phyloP scores from a whole-genome alignment of 1,140 invertebrate species.

The Limonius californicus region DNA sequence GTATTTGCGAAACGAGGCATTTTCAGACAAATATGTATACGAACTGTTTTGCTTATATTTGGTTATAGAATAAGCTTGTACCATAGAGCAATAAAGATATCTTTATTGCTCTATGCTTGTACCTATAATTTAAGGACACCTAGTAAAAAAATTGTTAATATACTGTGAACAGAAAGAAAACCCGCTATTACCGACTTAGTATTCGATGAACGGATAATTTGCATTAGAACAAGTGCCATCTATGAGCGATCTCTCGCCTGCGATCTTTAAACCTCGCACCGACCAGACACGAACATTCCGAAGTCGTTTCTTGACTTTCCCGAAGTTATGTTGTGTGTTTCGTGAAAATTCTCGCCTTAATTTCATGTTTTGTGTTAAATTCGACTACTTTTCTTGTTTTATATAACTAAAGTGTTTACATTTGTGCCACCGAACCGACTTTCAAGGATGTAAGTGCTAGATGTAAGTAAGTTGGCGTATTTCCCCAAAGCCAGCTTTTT shows the following conservation, averaged over 20 bases:
- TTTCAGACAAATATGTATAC: no score
- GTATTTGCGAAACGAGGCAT: no score
- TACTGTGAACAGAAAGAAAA: no score
- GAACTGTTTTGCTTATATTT: no score
- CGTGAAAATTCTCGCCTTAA: constrained; percentile 9
- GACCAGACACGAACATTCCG: neutral
- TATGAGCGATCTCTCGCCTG: neutral
- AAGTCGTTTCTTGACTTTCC: constrained; percentile 7
- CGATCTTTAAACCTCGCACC: neutral
- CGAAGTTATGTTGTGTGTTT: constrained; percentile 10
- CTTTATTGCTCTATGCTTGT: no score
- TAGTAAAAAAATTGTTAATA: no score
- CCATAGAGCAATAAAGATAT: no score
- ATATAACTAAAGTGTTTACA: neutral
- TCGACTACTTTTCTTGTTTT: neutral
- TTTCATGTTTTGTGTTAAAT: constrained; percentile 15
- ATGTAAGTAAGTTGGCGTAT: neutral
- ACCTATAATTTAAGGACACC: no score
- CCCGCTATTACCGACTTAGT: no score
- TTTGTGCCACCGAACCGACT: neutral
- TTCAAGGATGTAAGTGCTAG: constrained; percentile 8
- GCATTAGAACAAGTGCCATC: neutral
- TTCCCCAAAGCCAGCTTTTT: neutral
- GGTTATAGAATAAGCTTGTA: no score
- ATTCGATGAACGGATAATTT: neutral